phyloP scores from a whole-genome alignment of 2,888 invertebrate species.

The Drosophila leonis region DNA sequence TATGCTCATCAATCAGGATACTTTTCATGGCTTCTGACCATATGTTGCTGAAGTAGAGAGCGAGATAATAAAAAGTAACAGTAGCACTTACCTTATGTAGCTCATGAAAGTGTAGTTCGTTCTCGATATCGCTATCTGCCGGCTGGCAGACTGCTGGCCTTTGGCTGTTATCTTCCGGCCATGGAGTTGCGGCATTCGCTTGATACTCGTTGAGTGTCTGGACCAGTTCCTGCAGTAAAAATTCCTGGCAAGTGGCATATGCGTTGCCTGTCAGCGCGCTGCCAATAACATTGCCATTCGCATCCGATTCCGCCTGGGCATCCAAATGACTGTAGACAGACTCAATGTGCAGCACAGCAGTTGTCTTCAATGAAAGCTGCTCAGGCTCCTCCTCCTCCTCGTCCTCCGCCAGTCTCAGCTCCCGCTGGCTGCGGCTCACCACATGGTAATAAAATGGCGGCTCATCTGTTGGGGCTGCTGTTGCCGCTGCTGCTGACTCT shows the following conservation, averaged over 20 bases:
- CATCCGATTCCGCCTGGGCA: conserved; percentile 36
- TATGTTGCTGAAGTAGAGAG: background rate
- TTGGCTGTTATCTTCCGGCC: conserved; percentile 8
- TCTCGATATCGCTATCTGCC: conserved; percentile 18
- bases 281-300: conserved; percentile 50
- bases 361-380: conserved; percentile 29
- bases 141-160: conserved; percentile 36
- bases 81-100: conserved; percentile 30
- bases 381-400: conserved; percentile 4
- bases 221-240: conserved; percentile 65
- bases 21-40: background rate
- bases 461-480: conserved; percentile 31
- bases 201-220: conserved; percentile 39
- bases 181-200: conserved; percentile 24
- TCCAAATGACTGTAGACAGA: conserved; percentile 67
- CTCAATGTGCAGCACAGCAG: conserved; percentile 59
- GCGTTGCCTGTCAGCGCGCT: conserved; percentile 49
- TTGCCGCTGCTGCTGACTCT: background rate
- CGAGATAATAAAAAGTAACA: background rate
- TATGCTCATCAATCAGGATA: conserved; percentile 2
- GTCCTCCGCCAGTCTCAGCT: background rate
- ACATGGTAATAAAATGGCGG: conserved; percentile 70
- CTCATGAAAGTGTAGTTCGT: conserved; percentile 3
- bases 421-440: conserved; percentile 48
- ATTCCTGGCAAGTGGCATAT: conserved; percentile 69